A percentile compares a stretch with the other conserved stretches of the same genome.
Conservation (phyloP, 2,113 vertebrate genomes). For the Aspiorhynchus laticeps region DNA sequence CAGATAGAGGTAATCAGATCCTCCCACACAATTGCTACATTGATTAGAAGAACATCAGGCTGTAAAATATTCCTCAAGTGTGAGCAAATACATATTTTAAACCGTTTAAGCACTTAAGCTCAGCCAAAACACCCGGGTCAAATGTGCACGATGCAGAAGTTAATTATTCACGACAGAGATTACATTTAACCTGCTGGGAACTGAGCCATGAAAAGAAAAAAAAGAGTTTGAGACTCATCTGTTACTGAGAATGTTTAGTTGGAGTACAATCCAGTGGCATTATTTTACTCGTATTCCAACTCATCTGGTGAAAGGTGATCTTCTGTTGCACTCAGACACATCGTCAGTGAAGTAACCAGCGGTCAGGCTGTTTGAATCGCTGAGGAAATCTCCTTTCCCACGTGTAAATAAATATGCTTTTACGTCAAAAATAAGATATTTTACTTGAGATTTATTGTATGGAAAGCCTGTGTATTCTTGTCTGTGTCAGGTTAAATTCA, state of each 20-base stretch:
- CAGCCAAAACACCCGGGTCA: neutral
- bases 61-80: neutral
- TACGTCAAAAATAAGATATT: neutral
- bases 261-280: neutral
- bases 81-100: neutral
- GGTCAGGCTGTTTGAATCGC: neutral
- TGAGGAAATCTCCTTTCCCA: neutral
- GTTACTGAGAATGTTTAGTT: neutral
- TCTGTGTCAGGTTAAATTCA: neutral
- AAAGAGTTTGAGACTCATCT: neutral
- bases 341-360: neutral
- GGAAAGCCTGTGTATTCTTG: neutral
- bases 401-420: neutral
- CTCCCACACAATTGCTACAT: neutral
- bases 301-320: neutral
- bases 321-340: neutral
- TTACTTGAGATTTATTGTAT: neutral
- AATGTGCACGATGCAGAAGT: constrained; percentile 1
- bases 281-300: neutral
- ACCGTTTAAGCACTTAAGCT: neutral
- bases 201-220: neutral
- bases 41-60: neutral
- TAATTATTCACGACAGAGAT: neutral
- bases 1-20: neutral
- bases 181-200: neutral